Percentiles rank a stretch among this genome's conserved stretches.
Conservation (phyloP, 2,113 vertebrate genomes). For the Pheucticus melanocephalus region DNA sequence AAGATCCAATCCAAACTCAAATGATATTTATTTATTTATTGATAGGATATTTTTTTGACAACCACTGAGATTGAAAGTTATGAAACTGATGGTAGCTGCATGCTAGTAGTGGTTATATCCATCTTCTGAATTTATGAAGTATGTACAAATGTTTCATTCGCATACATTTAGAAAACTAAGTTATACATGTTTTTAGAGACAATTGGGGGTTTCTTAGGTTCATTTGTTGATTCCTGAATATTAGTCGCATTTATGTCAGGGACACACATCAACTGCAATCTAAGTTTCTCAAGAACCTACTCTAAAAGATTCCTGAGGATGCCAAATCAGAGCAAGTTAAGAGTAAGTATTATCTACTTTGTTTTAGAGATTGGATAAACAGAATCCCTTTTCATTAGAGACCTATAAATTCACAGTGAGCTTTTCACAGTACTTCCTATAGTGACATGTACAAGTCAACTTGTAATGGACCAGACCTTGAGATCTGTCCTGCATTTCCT, state of each 20-base stretch:
- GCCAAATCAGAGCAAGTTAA: neutral
- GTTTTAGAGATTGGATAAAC: neutral
- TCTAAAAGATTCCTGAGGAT: neutral
- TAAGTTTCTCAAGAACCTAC: neutral
- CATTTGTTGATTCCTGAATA: neutral
- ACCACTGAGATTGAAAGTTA: neutral
- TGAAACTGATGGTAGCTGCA: neutral
- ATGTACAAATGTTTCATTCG: neutral
- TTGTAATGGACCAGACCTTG: neutral
- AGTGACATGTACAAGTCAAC: neutral
- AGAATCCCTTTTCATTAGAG: neutral
- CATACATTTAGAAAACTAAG: neutral
- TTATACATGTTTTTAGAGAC: neutral
- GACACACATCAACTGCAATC: neutral
- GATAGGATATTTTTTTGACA: neutral
- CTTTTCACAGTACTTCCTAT: neutral
- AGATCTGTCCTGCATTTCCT: neutral
- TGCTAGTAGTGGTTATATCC: no score
- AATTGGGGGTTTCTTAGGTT: neutral
- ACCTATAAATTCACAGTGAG: neutral
- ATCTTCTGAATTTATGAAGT: neutral
- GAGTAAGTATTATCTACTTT: neutral
- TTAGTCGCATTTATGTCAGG: neutral
- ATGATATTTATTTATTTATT: neutral
- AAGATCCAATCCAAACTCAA: neutral